Evolutionary conservation across 2,113 vertebrate genomes (phyloP), one percentile per base, ranked within the genome.

Genomic region (Eonycteris spelaea): DNA sequence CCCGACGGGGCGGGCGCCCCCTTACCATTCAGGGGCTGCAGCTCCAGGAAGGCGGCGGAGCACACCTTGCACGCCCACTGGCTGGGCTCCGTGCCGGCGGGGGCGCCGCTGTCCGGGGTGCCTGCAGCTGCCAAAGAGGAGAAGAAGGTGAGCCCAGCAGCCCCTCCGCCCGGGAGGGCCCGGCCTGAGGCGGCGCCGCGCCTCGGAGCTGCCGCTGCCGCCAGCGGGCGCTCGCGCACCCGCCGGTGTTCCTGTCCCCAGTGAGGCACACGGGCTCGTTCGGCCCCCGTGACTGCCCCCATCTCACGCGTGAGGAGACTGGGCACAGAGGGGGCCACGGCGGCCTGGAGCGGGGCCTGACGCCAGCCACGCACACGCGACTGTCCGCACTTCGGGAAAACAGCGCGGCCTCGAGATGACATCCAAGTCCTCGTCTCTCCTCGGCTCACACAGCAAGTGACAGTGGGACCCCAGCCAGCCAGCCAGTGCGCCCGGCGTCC

Each of bases 21-120:
- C 97, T 97, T 96, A 99, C 99, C 98, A n/a, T 99, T 99, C 88
- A 99, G 97, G 38, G 99, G 98, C 94, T 98, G 98, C 91, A 98
- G 98, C 95, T 99, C 98, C 6, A 96, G 95, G 96, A 99, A 99
- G 89, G 96, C 59, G 73, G 97, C 95, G 26, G 98, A 97, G 82
- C 99, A 99, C 92, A 99, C 98, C 97, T 98, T 99, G 96, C 99
- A 99, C 0, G 94, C 98, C 99, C 98, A 99, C 67, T 98, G 98
- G 97, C 55, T 98, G 65, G 98, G 97, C 86, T 99, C 98, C 14
- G 97, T 83, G 40, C 98, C 98, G 88, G 82, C 82, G 3, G 97
- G 53, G 53, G 96, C 28, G 61, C 95, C 97, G 95, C 86, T 96
- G 35, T 98, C 98, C 33, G 98, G 97, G 92, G 96, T 0, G 38